Base-by-base conservation (phyloP, 1,140 invertebrate species). In the Brachionus rubens region DNA sequence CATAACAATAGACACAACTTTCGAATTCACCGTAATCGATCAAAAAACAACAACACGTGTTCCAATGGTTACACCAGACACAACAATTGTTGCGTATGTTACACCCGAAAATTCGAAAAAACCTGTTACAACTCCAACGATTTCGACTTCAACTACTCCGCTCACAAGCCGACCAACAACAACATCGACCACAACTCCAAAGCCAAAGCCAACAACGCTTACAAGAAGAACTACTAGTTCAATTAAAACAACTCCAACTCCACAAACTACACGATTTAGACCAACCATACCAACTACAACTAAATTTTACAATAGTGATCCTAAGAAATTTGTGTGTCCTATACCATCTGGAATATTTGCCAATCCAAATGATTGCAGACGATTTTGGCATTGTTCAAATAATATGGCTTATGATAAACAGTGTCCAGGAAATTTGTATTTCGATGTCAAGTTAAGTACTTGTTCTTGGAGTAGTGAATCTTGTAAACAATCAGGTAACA, bases 321-420 rank as follows among this genome's bases (percentile, higher is more conserved):
- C 40, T 19, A 7, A 59, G 5, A 16, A 2, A 43, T 65, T 43
- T 43, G 41, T 10, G 24, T 65, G 59, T 43, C 59, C 59, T 43
- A 7, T 43, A 43, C 30, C 33, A 14, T 65, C 59, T 14, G 59
- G 59, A 24, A 16, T 65, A 0, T 65, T 14, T 36, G 36, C 5
- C 9, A 65, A 65, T 28, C 3, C 14, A 28, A 6, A 65, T 7
- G 41, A 43, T 12, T 65, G 59, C 24, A 24, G 28, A 12, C 16
- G 40, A 24, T 65, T 65, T 28, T 65, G 59, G 59, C 59, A 65
- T 43, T 65, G 59, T 26, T 65, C 59, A n/a, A 65, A 65, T 26
- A 26, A 10, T 43, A 6, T 43, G 21, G 14, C 59, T 2, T 65
- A 30, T 65, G 33, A 43, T 19, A 65, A 65, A 65, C 9, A 41